These are phyloP conservation scores for Bufo gargarizans DNA, from an alignment of 2,113 vertebrate genomes.

Conservation along the genomic window DNA sequence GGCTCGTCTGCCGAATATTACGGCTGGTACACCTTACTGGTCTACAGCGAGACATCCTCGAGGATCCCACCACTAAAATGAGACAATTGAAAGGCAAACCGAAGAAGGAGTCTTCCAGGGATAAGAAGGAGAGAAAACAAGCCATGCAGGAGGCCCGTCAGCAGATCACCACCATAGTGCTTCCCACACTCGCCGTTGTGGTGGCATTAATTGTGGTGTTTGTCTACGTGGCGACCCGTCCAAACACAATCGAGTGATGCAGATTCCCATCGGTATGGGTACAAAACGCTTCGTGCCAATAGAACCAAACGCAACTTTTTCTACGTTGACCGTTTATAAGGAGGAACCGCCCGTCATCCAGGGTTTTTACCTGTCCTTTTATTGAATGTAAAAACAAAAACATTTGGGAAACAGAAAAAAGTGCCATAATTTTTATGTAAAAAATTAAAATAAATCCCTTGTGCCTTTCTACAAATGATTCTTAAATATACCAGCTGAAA, in stretches of 20 bases:
- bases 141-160: constrained; percentile 96
- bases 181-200: constrained; percentile 87
- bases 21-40: background rate
- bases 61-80: constrained; percentile 75
- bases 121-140: constrained; percentile 96
- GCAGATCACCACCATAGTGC: constrained; percentile 89
- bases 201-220: constrained; percentile 91
- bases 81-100: constrained; percentile 97
- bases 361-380: constrained; percentile 68
- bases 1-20: background rate
- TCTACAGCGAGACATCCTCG: background rate
- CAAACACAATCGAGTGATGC: constrained; percentile 79
- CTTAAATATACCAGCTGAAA: constrained; percentile 62
- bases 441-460: constrained; percentile 64
- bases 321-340: constrained; percentile 50
- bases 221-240: constrained; percentile 93
- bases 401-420: constrained; percentile 57
- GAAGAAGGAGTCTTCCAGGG: constrained; percentile 94
- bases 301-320: constrained; percentile 62
- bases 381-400: constrained; percentile 66
- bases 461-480: constrained; percentile 79
- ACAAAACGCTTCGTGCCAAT: constrained; percentile 33
- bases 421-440: constrained; percentile 69
- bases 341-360: constrained; percentile 63
- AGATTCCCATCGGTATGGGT: background rate